Evolutionary conservation across 2,113 vertebrate species (phyloP), one percentile per base, ranked within the genome.

Genomic region (Grallaria varia): DNA sequence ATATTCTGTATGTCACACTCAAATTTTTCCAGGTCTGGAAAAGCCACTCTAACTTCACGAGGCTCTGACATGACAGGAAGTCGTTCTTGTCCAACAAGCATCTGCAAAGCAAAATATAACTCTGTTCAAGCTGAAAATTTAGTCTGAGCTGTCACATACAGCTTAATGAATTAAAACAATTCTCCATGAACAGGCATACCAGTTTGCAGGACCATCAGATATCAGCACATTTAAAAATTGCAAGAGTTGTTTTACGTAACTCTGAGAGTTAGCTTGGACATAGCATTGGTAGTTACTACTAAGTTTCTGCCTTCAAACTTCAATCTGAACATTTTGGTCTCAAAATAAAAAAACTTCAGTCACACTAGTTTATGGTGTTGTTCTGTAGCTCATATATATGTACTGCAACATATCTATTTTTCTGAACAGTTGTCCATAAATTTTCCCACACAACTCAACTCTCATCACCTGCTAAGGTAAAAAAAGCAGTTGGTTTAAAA

Each of bases 1-100:
- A 97, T 97, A 55, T 94, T 98, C 91, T 98, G 98, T 78, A 99
- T 45, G 35, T 99, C 98, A 28, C 67, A 81, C 87, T 99, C 98
- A 89, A 99, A 98, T 75, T 96, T 97, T 85, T 98, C 98, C 82
- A 98, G 73, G 59, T 98, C 98, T 97, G 69, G 92, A 71, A 96
- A 86, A 91, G 81, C 60, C 45, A 66, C 16, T 45, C 72, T 92
- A 74, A 47, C 55, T 77, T 98, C 97, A n/a, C 39, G 49, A 59
- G 88, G 56, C 60, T 98, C 97, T 22, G 95, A 47, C 69, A 74
- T 49, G 10, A 86, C 87, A 81, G 95, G 68, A 84, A 96, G 58
- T 59, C 97, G 96, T 58, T 98, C 98, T 85, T 98, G 97, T 91
- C 96, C 98, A 74, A 98, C 96, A 60, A 98, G 97, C 96, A 98